phyloP scores from a whole-genome alignment of 2,888 invertebrate species.

The Ormyrus nitidulus region DNA sequence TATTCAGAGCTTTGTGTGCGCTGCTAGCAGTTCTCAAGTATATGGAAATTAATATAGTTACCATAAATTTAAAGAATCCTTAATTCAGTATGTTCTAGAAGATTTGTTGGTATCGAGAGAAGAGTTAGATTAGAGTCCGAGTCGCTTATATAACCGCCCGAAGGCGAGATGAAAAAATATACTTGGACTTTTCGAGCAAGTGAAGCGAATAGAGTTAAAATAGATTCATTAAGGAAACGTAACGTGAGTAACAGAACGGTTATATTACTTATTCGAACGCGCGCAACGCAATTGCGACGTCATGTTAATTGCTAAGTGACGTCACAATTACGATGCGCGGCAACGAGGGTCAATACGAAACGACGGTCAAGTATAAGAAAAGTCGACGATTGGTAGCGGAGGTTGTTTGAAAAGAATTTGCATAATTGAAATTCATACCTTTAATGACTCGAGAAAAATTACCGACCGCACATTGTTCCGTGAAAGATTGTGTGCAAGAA shows the following conservation, averaged over 20 bases:
- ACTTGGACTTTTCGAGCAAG: neutral
- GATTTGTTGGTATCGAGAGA: too few species aligned
- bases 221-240: constrained; percentile 37
- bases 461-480: too few species aligned
- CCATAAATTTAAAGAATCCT: too few species aligned
- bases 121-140: too few species aligned
- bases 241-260: constrained; percentile 39
- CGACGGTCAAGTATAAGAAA: constrained; percentile 1
- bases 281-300: constrained; percentile 45
- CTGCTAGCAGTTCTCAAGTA: too few species aligned
- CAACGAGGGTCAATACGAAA: constrained; percentile 57
- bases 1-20: too few species aligned
- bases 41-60: too few species aligned
- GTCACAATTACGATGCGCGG: constrained; percentile 56
- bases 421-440: neutral
- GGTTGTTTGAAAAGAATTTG: constrained; percentile 9
- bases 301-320: constrained; percentile 59
- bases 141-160: neutral
- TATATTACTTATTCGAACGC: constrained; percentile 38
- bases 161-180: constrained; percentile 4
- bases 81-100: too few species aligned
- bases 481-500: too few species aligned
- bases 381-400: neutral
- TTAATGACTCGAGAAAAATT: neutral
- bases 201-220: neutral